phyloP scores from a whole-genome alignment of 2,888 invertebrate genomes.

The Orthosia gothica region DNA sequence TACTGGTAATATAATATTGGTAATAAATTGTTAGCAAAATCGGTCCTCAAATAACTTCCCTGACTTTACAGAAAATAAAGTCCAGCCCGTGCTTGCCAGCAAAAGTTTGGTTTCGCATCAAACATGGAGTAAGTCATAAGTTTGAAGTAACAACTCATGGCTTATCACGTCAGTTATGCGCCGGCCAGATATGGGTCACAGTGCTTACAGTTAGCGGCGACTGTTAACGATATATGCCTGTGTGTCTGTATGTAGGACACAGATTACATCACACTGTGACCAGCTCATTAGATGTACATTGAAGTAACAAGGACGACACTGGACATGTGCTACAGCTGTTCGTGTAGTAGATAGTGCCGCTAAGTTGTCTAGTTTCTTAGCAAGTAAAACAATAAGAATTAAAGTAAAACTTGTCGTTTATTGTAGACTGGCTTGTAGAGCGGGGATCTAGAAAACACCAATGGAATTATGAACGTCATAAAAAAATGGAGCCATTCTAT shows the following conservation, averaged over 20 bases:
- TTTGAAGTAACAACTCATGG: conserved; percentile 52
- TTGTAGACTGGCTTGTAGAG: too few species aligned
- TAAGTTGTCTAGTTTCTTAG: not conserved
- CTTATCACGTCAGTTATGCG: conserved; percentile 52
- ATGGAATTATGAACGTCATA: too few species aligned
- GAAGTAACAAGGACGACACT: conserved; percentile 12
- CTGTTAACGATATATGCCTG: conserved; percentile 51
- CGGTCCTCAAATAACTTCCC: not conserved
- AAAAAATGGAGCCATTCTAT: not conserved
- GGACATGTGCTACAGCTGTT: not conserved
- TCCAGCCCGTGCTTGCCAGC: not conserved
- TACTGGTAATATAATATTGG: too few species aligned
- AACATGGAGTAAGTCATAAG: conserved; percentile 43
- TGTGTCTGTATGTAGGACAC: conserved; percentile 7
- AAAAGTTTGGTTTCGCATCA: conserved; percentile 25
- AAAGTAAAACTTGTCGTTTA: too few species aligned
- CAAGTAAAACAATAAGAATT: not conserved
- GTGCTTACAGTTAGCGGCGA: conserved; percentile 46
- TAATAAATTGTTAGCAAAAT: not conserved
- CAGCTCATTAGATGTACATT: conserved; percentile 49
- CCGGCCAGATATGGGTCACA: conserved; percentile 55
- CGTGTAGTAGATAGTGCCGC: not conserved
- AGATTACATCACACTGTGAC: conserved; percentile 27
- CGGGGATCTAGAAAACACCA: too few species aligned
- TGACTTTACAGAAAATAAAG: not conserved